Conservation (phyloP, 1,140 invertebrate genomes). For the Dreissena polymorpha region DNA sequence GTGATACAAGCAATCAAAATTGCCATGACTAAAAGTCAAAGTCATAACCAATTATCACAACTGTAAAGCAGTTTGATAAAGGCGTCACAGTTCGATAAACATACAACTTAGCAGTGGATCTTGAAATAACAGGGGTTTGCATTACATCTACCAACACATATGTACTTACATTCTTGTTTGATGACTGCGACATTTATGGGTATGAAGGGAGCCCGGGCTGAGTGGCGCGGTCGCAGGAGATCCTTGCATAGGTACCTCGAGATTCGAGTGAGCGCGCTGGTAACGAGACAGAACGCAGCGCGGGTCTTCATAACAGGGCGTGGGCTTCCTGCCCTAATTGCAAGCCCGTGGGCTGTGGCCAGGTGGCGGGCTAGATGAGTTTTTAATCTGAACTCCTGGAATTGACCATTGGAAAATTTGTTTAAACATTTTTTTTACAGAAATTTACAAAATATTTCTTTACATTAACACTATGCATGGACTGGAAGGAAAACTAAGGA, state of each 20-base stretch:
- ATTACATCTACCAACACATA: not conserved
- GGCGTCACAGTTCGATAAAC: too few species aligned
- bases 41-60: too few species aligned
- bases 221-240: conserved; percentile 91
- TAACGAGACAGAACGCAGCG: conserved; percentile 96
- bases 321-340: conserved; percentile 86
- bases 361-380: conserved; percentile 95
- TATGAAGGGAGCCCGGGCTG: conserved; percentile 92
- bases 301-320: conserved; percentile 97
- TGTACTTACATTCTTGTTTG: conserved; percentile 82
- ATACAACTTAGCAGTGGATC: too few species aligned
- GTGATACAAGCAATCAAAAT: too few species aligned
- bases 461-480: too few species aligned
- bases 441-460: too few species aligned
- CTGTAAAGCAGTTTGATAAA: too few species aligned
- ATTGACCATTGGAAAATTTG: not conserved
- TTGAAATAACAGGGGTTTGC: too few species aligned
- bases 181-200: conserved; percentile 91
- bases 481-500: too few species aligned
- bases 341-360: conserved; percentile 92
- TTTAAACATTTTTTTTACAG: not conserved
- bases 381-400: conserved; percentile 93
- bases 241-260: conserved; percentile 91
- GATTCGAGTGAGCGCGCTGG: conserved; percentile 91
- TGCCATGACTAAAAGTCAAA: too few species aligned